A percentile compares a stretch with the other conserved stretches of the same genome.
Evolutionary conservation across 2,888 invertebrate genomes (phyloP).

Genomic region (Melinaea marsaeus): DNA sequence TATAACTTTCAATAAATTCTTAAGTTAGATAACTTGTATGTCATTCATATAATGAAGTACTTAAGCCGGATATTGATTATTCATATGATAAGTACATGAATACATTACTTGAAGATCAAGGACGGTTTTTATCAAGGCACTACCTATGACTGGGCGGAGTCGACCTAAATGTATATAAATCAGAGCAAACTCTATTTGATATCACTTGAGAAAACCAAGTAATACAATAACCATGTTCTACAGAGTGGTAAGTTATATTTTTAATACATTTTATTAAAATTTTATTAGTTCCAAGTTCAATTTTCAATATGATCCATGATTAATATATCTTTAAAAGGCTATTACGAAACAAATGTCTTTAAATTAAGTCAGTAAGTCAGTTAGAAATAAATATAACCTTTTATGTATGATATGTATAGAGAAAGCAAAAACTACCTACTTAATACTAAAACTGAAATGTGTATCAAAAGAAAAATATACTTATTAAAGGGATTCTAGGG

Average conservation of each 20-base stretch:
- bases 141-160: slow-evolving; percentile 58
- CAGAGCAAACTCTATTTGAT: slow-evolving; percentile 38
- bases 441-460: not conserved
- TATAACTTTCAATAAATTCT: not conserved
- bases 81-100: slow-evolving; percentile 43
- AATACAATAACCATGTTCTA: slow-evolving; percentile 64
- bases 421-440: too few relatives aligned
- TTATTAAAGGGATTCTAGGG: not conserved
- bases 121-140: slow-evolving; percentile 61
- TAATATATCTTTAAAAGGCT: too few relatives aligned
- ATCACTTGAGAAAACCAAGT: slow-evolving; percentile 68
- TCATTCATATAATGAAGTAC: slow-evolving; percentile 21
- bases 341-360: too few relatives aligned
- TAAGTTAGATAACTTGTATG: not conserved
- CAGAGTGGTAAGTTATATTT: slow-evolving; percentile 60
- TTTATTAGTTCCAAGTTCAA: too few relatives aligned
- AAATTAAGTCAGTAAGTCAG: too few relatives aligned
- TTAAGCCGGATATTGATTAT: slow-evolving; percentile 56
- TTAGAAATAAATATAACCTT: too few relatives aligned
- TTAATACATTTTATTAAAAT: not conserved
- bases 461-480: not conserved
- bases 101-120: slow-evolving; percentile 71
- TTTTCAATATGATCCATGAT: too few relatives aligned
- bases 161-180: slow-evolving; percentile 56
- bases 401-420: too few relatives aligned